These are phyloP conservation scores for Sparidentex hasta DNA, from an alignment of 2,797 vertebrate genomes.

Conservation along the genomic window DNA sequence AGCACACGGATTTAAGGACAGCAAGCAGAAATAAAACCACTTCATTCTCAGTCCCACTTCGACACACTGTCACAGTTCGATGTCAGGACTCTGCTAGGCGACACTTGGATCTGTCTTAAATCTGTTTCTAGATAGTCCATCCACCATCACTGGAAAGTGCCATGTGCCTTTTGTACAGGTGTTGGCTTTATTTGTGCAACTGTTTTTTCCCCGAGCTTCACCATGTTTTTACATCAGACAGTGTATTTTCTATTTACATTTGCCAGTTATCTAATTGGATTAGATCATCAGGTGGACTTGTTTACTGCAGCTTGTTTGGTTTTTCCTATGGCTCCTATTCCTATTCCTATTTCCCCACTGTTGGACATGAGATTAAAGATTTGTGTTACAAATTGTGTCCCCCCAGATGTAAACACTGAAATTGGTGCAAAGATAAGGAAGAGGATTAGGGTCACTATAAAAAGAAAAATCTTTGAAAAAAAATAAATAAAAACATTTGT, in stretches of 20 bases:
- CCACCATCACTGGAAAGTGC: not conserved
- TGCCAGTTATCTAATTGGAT: not conserved
- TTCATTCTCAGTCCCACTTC: not conserved
- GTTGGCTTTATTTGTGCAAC: not conserved
- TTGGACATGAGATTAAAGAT: not conserved
- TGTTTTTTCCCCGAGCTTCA: not conserved
- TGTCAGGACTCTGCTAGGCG: too few relatives aligned
- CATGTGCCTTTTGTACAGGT: conserved; percentile 36
- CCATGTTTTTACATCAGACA: not conserved
- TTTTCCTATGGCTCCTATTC: not conserved
- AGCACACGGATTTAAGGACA: conserved; percentile 16
- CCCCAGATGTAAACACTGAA: not conserved
- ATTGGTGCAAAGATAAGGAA: not conserved
- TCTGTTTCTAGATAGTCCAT: not conserved
- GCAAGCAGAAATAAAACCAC: conserved; percentile 10
- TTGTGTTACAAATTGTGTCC: not conserved
- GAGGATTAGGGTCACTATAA: too few relatives aligned
- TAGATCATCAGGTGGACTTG: not conserved
- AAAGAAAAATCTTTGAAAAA: too few relatives aligned
- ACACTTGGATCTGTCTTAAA: conserved; percentile 1
- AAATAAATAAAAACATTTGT: too few relatives aligned
- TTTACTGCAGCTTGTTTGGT: not conserved
- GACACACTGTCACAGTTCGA: too few relatives aligned
- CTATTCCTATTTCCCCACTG: not conserved
- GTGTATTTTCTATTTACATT: not conserved